Conservation (phyloP, 2,797 vertebrate genomes). For the Vespertilio murinus region DNA sequence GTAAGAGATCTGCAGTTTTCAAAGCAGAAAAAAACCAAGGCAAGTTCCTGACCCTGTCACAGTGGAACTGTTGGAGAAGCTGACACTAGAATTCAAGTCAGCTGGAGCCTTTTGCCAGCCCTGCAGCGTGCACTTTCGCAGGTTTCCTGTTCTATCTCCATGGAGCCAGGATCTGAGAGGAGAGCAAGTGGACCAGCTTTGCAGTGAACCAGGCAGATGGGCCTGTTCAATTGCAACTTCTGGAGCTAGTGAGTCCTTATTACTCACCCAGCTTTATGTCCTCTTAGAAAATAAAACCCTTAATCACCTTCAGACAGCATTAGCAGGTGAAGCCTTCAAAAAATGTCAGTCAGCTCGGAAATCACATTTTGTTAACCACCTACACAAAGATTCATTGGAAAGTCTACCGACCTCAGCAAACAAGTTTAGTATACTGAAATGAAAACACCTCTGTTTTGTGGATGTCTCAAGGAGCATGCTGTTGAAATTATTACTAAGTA, state of each 20-base stretch:
- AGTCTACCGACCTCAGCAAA: background rate
- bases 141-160: background rate
- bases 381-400: background rate
- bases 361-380: background rate
- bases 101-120: background rate
- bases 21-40: background rate
- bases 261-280: background rate
- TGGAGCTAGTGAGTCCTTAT: background rate
- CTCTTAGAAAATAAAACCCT: constrained; percentile 3
- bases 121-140: background rate
- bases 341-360: background rate
- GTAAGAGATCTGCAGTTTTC: background rate
- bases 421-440: background rate
- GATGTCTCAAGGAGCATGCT: background rate
- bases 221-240: background rate
- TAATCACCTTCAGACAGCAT: background rate
- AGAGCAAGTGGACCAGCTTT: background rate
- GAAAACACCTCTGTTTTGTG: background rate
- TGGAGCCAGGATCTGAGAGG: background rate
- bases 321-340: constrained; percentile 9
- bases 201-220: background rate
- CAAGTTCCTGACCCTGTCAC: background rate
- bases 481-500: background rate
- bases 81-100: background rate
- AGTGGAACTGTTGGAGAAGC: background rate